Conservation (phyloP, 2,888 invertebrate genomes). For the Latheticus oryzae region DNA sequence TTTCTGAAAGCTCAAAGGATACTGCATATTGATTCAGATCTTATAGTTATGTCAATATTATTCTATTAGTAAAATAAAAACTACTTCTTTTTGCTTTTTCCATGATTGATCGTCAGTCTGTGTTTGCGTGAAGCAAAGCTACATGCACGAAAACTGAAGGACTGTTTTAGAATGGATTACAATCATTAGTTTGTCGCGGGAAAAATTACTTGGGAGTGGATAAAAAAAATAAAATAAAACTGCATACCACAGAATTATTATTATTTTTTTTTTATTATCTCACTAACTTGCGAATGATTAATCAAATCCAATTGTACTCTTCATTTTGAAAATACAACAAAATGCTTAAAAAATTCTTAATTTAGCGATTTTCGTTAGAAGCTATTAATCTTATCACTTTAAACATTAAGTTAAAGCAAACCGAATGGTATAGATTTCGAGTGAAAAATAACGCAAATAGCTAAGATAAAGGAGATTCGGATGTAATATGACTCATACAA, state of each 20-base stretch:
- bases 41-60: slow-evolving; percentile 23
- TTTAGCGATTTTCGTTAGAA: too few relatives aligned
- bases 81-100: slow-evolving; percentile 23
- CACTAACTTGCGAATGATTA: slow-evolving; percentile 8
- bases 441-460: too few relatives aligned
- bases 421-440: too few relatives aligned
- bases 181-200: slow-evolving; percentile 1
- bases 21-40: slow-evolving; percentile 20
- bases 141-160: slow-evolving; percentile 26
- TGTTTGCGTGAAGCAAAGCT: slow-evolving; percentile 9
- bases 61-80: slow-evolving; percentile 1
- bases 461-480: too few relatives aligned
- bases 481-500: too few relatives aligned
- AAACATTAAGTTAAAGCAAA: too few relatives aligned
- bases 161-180: slow-evolving; percentile 18
- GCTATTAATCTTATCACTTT: too few relatives aligned
- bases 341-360: too few relatives aligned
- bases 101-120: slow-evolving; percentile 31
- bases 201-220: slow-evolving; percentile 5
- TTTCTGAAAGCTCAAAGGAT: slow-evolving; percentile 15
- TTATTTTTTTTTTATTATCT: slow-evolving; percentile 14
- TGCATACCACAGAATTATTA: slow-evolving; percentile 2
- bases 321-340: too few relatives aligned
- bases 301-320: slow-evolving; percentile 22
- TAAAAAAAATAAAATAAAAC: background rate